Percentiles rank a stretch among this genome's conserved stretches.
phyloP scores from a whole-genome alignment of 2,113 vertebrate species.

The Paradisaea rubra region DNA sequence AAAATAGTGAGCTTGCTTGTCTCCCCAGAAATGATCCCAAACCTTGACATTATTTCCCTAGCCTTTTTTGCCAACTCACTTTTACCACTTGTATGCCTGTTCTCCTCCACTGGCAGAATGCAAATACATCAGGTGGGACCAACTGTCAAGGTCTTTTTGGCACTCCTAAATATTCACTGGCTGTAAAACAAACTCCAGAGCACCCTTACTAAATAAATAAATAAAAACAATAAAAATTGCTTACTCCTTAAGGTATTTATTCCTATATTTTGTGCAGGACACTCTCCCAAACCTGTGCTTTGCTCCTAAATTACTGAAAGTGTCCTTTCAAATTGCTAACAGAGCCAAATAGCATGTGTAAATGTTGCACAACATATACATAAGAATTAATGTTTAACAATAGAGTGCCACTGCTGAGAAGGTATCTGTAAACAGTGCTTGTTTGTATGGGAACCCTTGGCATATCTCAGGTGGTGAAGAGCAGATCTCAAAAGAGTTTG shows the following conservation, averaged over 20 bases:
- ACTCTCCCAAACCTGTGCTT: background rate
- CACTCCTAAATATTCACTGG: background rate
- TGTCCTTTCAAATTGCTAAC: background rate
- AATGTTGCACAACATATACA: slow-evolving; percentile 5
- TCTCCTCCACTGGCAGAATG: background rate
- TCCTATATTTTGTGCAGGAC: background rate
- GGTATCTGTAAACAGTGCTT: background rate
- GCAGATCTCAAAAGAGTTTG: background rate
- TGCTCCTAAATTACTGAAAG: background rate
- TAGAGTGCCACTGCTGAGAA: background rate
- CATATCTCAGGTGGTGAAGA: background rate
- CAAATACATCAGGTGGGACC: background rate
- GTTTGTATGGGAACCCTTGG: background rate
- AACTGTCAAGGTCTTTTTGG: background rate
- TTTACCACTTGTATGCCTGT: background rate
- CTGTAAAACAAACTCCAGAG: background rate
- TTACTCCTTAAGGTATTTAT: background rate
- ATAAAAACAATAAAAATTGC: background rate
- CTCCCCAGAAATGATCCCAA: background rate
- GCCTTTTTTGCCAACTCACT: background rate
- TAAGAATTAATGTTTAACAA: slow-evolving; percentile 56
- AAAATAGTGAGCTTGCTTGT: background rate
- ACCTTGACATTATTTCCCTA: background rate
- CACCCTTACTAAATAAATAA: background rate
- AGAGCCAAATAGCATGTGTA: background rate